phyloP scores from a whole-genome alignment of 2,113 vertebrate species.

The Istiophorus platypterus region DNA sequence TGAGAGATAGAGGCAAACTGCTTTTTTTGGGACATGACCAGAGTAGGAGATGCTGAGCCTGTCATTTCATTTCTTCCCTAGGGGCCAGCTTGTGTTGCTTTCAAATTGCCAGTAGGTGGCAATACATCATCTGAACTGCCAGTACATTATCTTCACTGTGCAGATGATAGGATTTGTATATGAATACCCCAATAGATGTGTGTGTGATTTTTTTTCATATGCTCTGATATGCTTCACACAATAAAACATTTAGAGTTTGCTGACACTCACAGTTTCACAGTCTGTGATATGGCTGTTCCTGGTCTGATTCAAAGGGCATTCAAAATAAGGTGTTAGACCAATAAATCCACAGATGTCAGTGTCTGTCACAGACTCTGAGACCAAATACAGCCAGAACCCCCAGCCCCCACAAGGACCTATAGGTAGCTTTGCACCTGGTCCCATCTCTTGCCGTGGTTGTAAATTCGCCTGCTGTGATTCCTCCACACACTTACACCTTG shows the following conservation, averaged over 20 bases:
- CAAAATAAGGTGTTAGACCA: slow-evolving; percentile 44
- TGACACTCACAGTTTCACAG: neutral
- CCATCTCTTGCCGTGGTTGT: slow-evolving; percentile 53
- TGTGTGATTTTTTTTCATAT: slow-evolving; percentile 16
- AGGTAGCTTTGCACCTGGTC: slow-evolving; percentile 71
- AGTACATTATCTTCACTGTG: neutral
- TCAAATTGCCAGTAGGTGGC: slow-evolving; percentile 69
- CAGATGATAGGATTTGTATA: neutral
- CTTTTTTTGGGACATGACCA: neutral
- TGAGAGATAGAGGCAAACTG: neutral
- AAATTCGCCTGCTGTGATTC: slow-evolving; percentile 53
- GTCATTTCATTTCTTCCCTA: neutral
- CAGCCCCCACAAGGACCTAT: slow-evolving; percentile 39
- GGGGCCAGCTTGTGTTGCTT: slow-evolving; percentile 3
- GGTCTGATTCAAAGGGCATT: slow-evolving; percentile 40
- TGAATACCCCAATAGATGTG: neutral
- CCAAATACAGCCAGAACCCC: slow-evolving; percentile 72
- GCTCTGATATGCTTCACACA: neutral
- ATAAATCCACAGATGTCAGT: slow-evolving; percentile 74
- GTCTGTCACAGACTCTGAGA: slow-evolving; percentile 69
- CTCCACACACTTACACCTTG: slow-evolving; percentile 56
- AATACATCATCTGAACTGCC: neutral
- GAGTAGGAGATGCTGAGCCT: neutral
- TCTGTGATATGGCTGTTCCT: neutral
- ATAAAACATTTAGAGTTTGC: neutral